phyloP scores from a whole-genome alignment of 2,797 vertebrate genomes.

The Gila robusta region DNA sequence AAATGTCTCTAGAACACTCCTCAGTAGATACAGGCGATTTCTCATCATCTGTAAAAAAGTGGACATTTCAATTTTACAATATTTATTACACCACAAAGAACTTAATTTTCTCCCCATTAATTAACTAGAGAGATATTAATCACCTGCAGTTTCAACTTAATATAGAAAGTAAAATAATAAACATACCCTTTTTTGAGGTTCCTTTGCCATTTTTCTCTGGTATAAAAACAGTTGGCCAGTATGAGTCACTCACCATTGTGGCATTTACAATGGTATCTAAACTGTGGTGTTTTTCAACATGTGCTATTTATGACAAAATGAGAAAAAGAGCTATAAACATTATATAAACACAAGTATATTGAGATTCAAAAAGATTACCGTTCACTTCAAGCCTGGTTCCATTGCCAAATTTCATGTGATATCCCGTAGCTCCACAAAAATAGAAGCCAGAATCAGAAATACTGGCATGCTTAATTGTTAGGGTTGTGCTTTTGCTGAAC shows the following conservation, averaged over 20 bases:
- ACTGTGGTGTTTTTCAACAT: not conserved
- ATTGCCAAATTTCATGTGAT: not conserved
- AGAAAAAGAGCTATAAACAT: not conserved
- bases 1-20: not conserved
- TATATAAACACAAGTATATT: not conserved
- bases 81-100: not conserved
- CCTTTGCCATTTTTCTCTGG: not conserved
- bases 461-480: not conserved
- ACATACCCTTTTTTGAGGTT: not conserved
- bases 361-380: conserved; percentile 1
- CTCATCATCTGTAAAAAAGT: not conserved
- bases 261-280: not conserved
- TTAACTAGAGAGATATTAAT: no score
- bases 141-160: not conserved
- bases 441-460: conserved; percentile 37
- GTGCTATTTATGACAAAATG: not conserved
- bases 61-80: not conserved
- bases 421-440: not conserved
- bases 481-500: not conserved
- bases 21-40: not conserved
- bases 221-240: not conserved
- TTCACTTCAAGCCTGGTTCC: conserved; percentile 20
- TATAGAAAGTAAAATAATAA: not conserved
- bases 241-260: not conserved
- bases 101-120: no score